These are phyloP conservation scores for Mercenaria mercenaria DNA, from an alignment of 1,140 invertebrate species.

Conservation along the genomic window DNA sequence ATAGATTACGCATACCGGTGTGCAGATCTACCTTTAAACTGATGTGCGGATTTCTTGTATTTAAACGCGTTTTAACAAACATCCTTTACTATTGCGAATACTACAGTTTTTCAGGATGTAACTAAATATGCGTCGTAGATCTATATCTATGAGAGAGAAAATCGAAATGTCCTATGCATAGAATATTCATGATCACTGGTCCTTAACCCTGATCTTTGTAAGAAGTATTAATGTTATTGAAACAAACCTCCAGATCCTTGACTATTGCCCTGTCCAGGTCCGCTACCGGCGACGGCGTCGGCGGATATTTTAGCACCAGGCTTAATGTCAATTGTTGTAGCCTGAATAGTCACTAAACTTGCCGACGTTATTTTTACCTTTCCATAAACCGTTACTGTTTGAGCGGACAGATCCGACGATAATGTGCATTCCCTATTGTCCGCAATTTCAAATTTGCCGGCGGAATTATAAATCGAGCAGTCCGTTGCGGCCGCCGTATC, in stretches of 20 bases:
- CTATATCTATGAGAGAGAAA: too few relatives aligned
- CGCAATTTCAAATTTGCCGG: background rate
- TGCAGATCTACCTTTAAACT: too few relatives aligned
- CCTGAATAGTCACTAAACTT: background rate
- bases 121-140: too few relatives aligned
- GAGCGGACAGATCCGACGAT: background rate
- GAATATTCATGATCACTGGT: too few relatives aligned
- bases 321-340: background rate
- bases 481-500: background rate
- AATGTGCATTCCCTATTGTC: background rate
- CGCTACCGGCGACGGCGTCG: background rate
- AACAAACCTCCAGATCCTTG: constrained; percentile 11
- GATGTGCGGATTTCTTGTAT: too few relatives aligned
- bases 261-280: background rate
- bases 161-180: too few relatives aligned
- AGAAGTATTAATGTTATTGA: too few relatives aligned
- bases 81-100: too few relatives aligned
- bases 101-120: too few relatives aligned
- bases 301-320: background rate
- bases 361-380: background rate
- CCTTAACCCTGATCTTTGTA: too few relatives aligned
- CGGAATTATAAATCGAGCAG: background rate
- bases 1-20: too few relatives aligned
- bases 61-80: too few relatives aligned
- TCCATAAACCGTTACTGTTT: background rate